phyloP scores from a whole-genome alignment of 2,113 vertebrate species.

The Cyanistes caeruleus region DNA sequence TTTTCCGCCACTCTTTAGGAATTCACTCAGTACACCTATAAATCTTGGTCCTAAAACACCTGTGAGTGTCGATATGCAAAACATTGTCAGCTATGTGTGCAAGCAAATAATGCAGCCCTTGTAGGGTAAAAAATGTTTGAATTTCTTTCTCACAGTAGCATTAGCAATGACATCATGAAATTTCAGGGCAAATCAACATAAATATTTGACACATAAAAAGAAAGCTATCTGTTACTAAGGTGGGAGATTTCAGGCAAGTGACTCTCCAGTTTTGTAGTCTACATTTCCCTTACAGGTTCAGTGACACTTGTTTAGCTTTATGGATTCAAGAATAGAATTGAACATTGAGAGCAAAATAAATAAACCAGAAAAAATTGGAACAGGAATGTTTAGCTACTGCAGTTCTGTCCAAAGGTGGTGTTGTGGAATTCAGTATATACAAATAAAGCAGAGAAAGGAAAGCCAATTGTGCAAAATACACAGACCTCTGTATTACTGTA shows the following conservation, averaged over 20 bases:
- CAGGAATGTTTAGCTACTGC: background rate
- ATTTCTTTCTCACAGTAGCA: background rate
- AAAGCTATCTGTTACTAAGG: background rate
- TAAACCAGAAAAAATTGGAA: background rate
- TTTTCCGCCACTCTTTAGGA: background rate
- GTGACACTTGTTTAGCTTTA: background rate
- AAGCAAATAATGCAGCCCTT: background rate
- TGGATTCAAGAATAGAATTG: background rate
- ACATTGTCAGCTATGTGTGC: background rate
- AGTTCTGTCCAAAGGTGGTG: background rate
- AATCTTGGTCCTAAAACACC: background rate
- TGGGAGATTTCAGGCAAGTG: background rate
- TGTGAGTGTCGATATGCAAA: background rate
- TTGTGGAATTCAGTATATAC: background rate
- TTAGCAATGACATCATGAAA: background rate
- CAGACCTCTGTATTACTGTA: background rate
- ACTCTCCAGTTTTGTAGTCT: background rate
- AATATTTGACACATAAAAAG: background rate
- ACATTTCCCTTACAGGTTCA: background rate
- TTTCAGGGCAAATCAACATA: background rate
- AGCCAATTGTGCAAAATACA: fast-evolving
- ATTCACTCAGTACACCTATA: background rate
- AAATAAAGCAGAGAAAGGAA: background rate
- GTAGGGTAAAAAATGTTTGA: background rate
- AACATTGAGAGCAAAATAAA: background rate